phyloP scores from a whole-genome alignment of 2,113 vertebrate species.

The Xenotilapia leptura region DNA sequence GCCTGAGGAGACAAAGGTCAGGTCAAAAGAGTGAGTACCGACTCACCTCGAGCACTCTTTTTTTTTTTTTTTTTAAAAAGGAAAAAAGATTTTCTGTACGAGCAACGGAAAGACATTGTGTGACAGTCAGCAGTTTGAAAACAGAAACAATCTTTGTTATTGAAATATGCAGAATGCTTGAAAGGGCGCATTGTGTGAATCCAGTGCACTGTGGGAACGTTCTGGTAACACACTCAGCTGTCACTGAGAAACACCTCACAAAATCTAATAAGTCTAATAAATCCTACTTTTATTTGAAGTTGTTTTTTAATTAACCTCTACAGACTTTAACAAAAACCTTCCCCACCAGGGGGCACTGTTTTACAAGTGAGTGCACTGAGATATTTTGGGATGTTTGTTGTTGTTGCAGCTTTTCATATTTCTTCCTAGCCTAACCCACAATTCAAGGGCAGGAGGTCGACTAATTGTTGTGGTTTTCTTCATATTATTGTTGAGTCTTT shows the following conservation, averaged over 20 bases:
- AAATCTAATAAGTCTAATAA: neutral
- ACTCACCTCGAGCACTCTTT: neutral
- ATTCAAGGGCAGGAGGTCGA: neutral
- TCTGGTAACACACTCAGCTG: neutral
- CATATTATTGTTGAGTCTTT: neutral
- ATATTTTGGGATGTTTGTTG: neutral
- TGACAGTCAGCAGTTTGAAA: conserved; percentile 14
- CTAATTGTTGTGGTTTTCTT: neutral
- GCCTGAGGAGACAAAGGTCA: conserved; percentile 68
- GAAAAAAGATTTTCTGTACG: neutral
- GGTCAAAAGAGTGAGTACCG: neutral
- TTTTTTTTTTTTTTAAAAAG: neutral
- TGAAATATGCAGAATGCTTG: conserved; percentile 27
- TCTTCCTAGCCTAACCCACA: neutral
- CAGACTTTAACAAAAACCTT: neutral
- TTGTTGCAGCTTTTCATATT: neutral
- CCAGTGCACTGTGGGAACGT: neutral
- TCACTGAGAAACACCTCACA: neutral
- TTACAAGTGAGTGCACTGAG: neutral
- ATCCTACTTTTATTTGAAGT: neutral
- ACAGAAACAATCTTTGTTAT: conserved; percentile 46
- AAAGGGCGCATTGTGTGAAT: conserved; percentile 32
- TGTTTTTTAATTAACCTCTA: neutral
- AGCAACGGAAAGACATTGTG: neutral
- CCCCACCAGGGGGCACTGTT: neutral